Percentiles rank a stretch among this genome's conserved stretches.
Evolutionary conservation across 2,797 vertebrate species (phyloP).

Genomic region (Triplophysa yarkandensis): DNA sequence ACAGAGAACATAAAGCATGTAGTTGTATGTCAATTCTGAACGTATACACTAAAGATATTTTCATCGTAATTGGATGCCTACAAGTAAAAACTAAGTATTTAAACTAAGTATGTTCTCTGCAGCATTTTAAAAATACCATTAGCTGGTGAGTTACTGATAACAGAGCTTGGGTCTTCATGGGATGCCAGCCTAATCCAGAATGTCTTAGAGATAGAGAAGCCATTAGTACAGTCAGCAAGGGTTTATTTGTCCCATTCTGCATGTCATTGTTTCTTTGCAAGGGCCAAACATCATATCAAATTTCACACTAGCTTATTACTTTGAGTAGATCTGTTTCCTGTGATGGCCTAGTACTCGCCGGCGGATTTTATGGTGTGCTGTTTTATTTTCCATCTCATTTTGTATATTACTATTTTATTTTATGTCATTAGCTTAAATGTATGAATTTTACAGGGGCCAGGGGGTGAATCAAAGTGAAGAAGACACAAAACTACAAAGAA

Average conservation of each 20-base stretch:
- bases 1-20: no score
- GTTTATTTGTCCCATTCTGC: neutral
- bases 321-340: neutral
- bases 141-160: neutral
- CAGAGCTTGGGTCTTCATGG: neutral
- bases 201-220: neutral
- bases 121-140: neutral
- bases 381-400: no score
- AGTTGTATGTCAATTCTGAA: no score
- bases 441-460: no score
- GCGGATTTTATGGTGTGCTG: neutral
- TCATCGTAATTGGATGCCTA: no score
- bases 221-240: neutral
- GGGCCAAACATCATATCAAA: neutral
- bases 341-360: neutral
- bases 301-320: constrained; percentile 46
- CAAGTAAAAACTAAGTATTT: no score
- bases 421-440: no score
- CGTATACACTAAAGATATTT: no score
- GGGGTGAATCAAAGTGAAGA: no score
- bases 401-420: no score
- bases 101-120: no score
- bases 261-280: neutral
- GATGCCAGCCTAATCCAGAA: neutral
- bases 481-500: no score